These are phyloP conservation scores for Magallana angulata DNA, from an alignment of 1,140 invertebrate genomes.

Conservation along the genomic window DNA sequence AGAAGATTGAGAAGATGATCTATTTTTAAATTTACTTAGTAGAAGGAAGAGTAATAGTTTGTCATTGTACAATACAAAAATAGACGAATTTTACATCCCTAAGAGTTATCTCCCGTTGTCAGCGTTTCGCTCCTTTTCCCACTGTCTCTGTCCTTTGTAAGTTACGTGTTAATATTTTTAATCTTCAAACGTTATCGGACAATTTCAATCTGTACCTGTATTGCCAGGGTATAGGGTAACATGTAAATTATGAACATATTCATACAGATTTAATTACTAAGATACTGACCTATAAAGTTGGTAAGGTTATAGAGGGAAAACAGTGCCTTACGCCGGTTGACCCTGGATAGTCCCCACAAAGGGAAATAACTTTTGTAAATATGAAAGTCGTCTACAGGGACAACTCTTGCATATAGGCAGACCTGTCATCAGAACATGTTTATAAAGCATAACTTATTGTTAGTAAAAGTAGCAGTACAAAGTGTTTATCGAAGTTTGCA, in stretches of 20 bases:
- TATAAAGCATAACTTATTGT: background rate
- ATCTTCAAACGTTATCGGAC: background rate
- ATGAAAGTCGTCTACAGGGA: background rate
- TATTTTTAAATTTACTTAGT: background rate
- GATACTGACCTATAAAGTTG: slow-evolving; percentile 4
- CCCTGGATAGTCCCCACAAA: background rate
- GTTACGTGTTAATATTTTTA: background rate
- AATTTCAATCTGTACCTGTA: background rate
- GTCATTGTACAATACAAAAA: too few species aligned
- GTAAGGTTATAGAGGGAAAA: background rate
- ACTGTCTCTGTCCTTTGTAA: background rate
- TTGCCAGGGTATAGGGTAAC: background rate
- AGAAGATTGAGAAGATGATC: background rate
- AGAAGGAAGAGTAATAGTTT: background rate
- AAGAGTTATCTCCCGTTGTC: slow-evolving; percentile 14
- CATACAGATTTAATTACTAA: slow-evolving; percentile 9
- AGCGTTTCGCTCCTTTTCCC: background rate
- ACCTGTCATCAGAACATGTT: background rate
- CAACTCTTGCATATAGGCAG: background rate
- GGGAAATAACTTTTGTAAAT: background rate
- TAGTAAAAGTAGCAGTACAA: slow-evolving; percentile 12
- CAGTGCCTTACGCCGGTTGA: background rate
- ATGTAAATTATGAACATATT: slow-evolving; percentile 12
- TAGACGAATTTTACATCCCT: background rate
- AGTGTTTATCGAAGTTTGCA: background rate